phyloP scores from a whole-genome alignment of 2,888 invertebrate species.

The Epirrhoe tristata region DNA sequence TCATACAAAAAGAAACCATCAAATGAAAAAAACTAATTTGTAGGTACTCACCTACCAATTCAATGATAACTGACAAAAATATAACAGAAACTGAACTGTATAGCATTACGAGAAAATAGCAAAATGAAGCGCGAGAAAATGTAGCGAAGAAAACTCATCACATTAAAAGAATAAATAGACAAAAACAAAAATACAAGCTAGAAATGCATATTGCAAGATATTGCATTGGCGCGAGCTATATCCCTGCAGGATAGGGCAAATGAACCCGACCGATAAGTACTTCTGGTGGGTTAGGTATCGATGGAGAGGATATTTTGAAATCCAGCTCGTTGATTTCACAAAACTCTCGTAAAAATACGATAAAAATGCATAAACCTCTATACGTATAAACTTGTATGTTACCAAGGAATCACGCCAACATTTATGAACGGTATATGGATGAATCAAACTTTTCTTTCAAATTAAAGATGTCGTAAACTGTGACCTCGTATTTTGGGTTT shows the following conservation, averaged over 20 bases:
- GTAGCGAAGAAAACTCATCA: constrained; percentile 28
- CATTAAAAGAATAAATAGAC: constrained; percentile 29
- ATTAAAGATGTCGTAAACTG: no score
- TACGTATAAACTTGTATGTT: not conserved
- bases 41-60: not conserved
- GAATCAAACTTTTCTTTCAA: no score
- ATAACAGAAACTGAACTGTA: not conserved
- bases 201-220: constrained; percentile 38
- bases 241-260: constrained; percentile 33
- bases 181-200: constrained; percentile 8
- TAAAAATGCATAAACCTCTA: not conserved
- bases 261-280: constrained; percentile 32
- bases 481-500: no score
- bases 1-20: not conserved
- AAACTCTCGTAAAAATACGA: constrained; percentile 3
- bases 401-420: not conserved
- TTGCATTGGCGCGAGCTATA: constrained; percentile 26
- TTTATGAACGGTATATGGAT: not conserved
- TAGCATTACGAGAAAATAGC: constrained; percentile 10
- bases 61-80: not conserved
- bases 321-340: not conserved
- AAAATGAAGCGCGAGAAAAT: constrained; percentile 2
- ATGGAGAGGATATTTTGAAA: not conserved
- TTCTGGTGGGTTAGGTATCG: constrained; percentile 37
- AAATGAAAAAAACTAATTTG: not conserved